Evolutionary conservation across 2,797 vertebrate genomes (phyloP), one percentile per base, ranked within the genome.

Genomic region (Myotis findleyi): DNA sequence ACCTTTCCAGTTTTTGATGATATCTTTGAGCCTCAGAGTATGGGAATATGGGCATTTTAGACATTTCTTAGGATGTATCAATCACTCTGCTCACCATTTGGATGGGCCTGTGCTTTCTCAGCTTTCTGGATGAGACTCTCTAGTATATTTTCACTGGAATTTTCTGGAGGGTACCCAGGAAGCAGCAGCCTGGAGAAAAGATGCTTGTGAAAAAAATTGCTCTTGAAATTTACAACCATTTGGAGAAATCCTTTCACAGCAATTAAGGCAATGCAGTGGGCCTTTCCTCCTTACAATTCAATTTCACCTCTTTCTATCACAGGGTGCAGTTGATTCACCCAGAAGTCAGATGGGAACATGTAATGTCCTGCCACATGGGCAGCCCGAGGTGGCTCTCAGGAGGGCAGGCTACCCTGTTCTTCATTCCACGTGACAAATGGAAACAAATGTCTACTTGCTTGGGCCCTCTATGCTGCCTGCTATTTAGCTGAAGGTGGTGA

Each of bases 91-190:
- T 76, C 75, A 33, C 27, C 18, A 9, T 44, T 75, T 41, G 49
- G 7, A 30, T 23, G 55, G 6, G 3, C 36, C 47, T 51, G 38
- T 71, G 53, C 47, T 82, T 82, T 38, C 86, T 88, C 72, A 75
- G 41, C 80, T 81, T 80, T 92, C 73, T 86, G n/a, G 38, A 55
- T 89, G 38, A 77, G 2, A 59, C 2, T 62, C 9, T 44, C 30
- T 12, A 9, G 18, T 62, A 41, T 36, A 79, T 57, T 88, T 84
- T 84, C 88, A 51, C 33, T 71, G 49, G n/a, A n/a, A 88, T 53
- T 93, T 73, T 80, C 62, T 79, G 55, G 71, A 94, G 10, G 79
- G 57, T 8, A 89, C 51, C 68, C 68, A 76, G 68, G 57, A 89
- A 62, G 36, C 51, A 53, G 44, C 1, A 53, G 25, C 36, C 62